Percentiles rank a stretch among this genome's conserved stretches.
Evolutionary conservation across 2,888 invertebrate genomes (phyloP).

Genomic region (Andrena bucephala): DNA sequence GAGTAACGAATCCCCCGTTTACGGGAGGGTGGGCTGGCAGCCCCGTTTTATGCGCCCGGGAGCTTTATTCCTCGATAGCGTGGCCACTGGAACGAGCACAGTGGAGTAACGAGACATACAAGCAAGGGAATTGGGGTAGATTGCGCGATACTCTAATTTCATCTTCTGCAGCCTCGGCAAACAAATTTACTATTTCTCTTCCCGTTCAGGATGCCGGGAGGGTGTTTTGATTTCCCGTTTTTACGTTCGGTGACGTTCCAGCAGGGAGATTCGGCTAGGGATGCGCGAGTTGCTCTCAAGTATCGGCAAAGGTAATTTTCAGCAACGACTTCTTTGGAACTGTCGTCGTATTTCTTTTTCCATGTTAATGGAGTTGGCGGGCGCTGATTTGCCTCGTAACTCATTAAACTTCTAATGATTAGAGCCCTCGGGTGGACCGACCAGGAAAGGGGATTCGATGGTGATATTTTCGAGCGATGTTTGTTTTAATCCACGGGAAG

Average conservation of each 20-base stretch:
- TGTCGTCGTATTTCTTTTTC: no score
- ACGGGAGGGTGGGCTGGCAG: neutral
- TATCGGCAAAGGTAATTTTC: no score
- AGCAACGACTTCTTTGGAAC: no score
- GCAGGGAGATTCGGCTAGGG: no score
- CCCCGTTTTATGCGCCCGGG: neutral
- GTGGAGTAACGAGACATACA: neutral
- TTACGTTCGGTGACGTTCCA: no score
- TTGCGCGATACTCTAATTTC: neutral
- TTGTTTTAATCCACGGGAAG: neutral
- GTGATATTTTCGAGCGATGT: neutral
- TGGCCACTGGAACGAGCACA: no score
- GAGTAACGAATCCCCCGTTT: slow-evolving; percentile 37
- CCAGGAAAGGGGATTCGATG: neutral
- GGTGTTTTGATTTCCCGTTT: neutral
- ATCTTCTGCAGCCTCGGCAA: neutral
- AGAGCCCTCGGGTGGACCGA: no score
- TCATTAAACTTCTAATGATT: no score
- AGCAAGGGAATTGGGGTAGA: neutral
- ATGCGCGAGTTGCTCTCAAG: no score
- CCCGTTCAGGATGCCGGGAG: neutral
- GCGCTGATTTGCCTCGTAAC: no score
- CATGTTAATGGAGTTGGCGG: no score
- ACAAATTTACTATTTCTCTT: neutral
- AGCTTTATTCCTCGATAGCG: slow-evolving; percentile 16